Evolutionary conservation across 2,797 vertebrate species (phyloP), one percentile per base, ranked within the genome.

Genomic region (Pipistrellus nathusii): DNA sequence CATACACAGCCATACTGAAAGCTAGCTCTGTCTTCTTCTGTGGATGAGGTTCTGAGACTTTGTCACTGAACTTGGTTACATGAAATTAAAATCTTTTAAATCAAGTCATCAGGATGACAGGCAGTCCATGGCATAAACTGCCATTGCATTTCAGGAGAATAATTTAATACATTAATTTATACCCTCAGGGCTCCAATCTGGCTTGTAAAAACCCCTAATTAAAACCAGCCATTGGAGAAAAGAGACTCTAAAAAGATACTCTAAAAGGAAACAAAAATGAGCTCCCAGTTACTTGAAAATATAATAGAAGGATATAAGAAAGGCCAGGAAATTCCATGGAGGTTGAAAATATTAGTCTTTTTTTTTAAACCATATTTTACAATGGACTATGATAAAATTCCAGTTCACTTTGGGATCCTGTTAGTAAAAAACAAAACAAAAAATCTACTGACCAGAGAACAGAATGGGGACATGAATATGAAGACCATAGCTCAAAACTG

Each of bases 101-200:
- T 78, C 62, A 91, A 89, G 46, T 35, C 75, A 90, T 95, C 81
- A 93, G 66, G 62, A 94, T 51, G 88, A 90, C n/a, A 95, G 66
- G 90, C 21, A 90, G 4, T 64, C 11, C 13, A 95, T 92, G 73
- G 62, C 53, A 88, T 1, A 87, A 55, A 90, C 5, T 72, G n/a
- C 48, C 66, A 90, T 76, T 82, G 75, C 25, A 93, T 90, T 44
- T 90, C 69, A 93, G 76, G 72, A 94, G 75, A 48, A 80, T 71
- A 92, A 88, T 91, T 95, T 94, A 57, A 64, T 17, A 0, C 41
- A 73, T 23, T 81, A 88, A 91, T 92, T 93, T 94, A 64, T 69
- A 75, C 27, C 30, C n/a, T 21, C 51, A 62, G 62, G n/a, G 32
- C 81, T 95, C 55, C 81, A 38, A 85, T 78, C 46, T 78, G 25